Base-by-base conservation (phyloP, 2,113 vertebrate species). In the Laticauda laticaudata region DNA sequence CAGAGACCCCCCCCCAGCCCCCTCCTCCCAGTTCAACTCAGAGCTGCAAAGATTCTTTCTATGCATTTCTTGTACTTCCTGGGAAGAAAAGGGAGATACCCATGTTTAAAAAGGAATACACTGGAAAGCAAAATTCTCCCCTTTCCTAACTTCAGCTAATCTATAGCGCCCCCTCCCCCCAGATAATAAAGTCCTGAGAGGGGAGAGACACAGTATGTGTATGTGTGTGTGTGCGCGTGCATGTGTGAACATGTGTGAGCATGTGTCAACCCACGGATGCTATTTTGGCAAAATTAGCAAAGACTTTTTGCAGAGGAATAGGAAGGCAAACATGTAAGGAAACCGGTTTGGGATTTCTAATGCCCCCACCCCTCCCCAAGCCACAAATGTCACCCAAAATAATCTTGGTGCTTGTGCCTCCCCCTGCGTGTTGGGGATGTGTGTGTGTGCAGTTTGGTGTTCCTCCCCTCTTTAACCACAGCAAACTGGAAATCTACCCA, bases 361-460 rank as follows among this genome's bases (percentile, higher is more conserved):
- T 20, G 18, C 18, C n/a, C 86, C 53, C 53, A 0, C 12, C 53
- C 55, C 6, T 2, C 23, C 23, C 1, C n/a, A 88, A 54, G 23
- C 91, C 86, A 20, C 91, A 88, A 43, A 69, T 43, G 86, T 88
- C 91, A 88, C 86, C 86, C 8, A 69, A 92, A 92, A 69, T 88
- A 92, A 53, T 54, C 69, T 92, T 12, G 5, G 23, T 5, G 26
- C 29, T n/a, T 34, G 29, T 34, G 64, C 15, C 64, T 75, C 57
- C 2, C 7, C 0, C 0, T 57, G 21, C 7, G 21, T 57, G 59
- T 4, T 2, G 6, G 15, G 56, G 56, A 57, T 57, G 26, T 61
- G 59, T 26, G 10, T 39, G 3, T 20, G 29, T 51, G 21, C 56
- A 23, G 5, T 64, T 43, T 45, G 51, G 26, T 39, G 43, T 29